Evolutionary conservation across 2,888 invertebrate species (phyloP).

Genomic region (Danaus chrysippus): DNA sequence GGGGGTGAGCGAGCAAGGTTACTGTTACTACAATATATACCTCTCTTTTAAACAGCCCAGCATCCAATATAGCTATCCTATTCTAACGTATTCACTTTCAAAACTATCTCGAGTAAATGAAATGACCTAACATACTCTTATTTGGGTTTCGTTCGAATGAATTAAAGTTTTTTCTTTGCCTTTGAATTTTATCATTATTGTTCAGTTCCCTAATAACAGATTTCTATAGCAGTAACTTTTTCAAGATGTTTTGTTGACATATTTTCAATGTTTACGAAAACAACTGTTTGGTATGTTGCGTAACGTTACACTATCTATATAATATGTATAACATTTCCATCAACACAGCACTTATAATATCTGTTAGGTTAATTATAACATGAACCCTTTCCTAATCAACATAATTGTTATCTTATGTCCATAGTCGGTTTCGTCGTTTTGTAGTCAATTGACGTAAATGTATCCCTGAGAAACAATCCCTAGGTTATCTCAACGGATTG

Average conservation of each 20-base stretch:
- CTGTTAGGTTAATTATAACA: constrained; percentile 56
- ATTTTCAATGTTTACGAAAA: constrained; percentile 4
- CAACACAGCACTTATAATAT: constrained; percentile 38
- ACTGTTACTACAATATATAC: constrained; percentile 57
- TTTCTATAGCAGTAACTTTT: neutral
- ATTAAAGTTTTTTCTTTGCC: constrained; percentile 28
- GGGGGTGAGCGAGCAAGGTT: constrained; percentile 65
- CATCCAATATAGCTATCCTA: constrained; percentile 36
- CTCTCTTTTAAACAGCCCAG: constrained; percentile 48
- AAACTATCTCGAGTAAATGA: constrained; percentile 55
- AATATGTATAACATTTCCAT: constrained; percentile 29
- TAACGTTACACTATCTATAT: constrained; percentile 10
- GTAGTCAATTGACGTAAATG: constrained; percentile 60
- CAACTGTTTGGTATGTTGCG: neutral
- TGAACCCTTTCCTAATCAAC: constrained; percentile 52
- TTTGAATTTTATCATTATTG: neutral
- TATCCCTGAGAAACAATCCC: constrained; percentile 45
- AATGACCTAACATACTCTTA: constrained; percentile 54
- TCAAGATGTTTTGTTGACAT: constrained; percentile 8
- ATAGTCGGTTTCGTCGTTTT: constrained; percentile 41
- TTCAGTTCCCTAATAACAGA: no score
- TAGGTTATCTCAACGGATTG: constrained; percentile 55
- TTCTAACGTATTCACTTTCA: constrained; percentile 58
- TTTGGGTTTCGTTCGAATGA: constrained; percentile 45
- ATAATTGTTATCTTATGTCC: constrained; percentile 45